Evolutionary conservation across 2,888 invertebrate species (phyloP).

Genomic region (Drosophila prolongata): DNA sequence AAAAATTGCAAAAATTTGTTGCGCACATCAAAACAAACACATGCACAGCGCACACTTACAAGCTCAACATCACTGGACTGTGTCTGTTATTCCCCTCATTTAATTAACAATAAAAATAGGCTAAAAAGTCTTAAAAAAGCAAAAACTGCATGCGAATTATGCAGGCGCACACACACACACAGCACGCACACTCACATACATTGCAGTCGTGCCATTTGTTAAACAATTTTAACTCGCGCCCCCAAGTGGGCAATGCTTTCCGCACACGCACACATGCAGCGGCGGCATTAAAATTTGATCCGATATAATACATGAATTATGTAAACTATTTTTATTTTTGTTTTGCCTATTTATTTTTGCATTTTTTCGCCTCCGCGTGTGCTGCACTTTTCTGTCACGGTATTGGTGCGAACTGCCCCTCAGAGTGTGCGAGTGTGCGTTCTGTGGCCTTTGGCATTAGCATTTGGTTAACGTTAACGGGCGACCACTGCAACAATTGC

Average conservation of each 20-base stretch:
- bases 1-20: slow-evolving; percentile 50
- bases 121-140: slow-evolving; percentile 81
- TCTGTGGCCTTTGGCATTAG: slow-evolving; percentile 67
- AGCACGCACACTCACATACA: slow-evolving; percentile 47
- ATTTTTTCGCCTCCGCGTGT: slow-evolving; percentile 27
- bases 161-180: slow-evolving; percentile 47
- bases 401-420: slow-evolving; percentile 65
- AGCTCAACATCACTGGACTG: slow-evolving; percentile 17
- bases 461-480: slow-evolving; percentile 77
- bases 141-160: slow-evolving; percentile 73
- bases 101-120: slow-evolving; percentile 84
- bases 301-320: slow-evolving; percentile 81
- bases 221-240: slow-evolving; percentile 74
- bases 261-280: slow-evolving; percentile 22
- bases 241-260: slow-evolving; percentile 69
- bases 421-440: slow-evolving; percentile 3
- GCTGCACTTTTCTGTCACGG: slow-evolving; percentile 53
- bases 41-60: slow-evolving; percentile 9
- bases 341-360: slow-evolving; percentile 52
- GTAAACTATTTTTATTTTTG: slow-evolving; percentile 78
- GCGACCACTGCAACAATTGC: slow-evolving; percentile 52
- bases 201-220: slow-evolving; percentile 75
- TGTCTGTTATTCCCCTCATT: slow-evolving; percentile 75
- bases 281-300: slow-evolving; percentile 76
- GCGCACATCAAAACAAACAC: slow-evolving; percentile 33